phyloP scores from a whole-genome alignment of 64 coral and sea anemone genomes.

The Hydrozoanthus tunicans region DNA sequence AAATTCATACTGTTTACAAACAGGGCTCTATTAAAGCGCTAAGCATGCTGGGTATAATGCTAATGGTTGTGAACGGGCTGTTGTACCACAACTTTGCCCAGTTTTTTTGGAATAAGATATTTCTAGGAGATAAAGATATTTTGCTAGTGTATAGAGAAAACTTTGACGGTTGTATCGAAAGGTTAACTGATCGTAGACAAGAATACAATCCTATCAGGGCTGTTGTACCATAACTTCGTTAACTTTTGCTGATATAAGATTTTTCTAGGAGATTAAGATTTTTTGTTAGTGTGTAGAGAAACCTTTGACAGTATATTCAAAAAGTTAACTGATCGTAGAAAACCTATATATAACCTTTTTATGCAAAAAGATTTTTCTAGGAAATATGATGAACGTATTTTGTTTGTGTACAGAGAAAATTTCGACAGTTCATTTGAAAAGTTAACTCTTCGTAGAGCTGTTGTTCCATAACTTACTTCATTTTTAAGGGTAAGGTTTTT shows the following conservation, averaged over 20 bases:
- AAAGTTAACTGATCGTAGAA: no score
- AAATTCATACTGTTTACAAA: slow-evolving; percentile 41
- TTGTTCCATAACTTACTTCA: slow-evolving; percentile 25
- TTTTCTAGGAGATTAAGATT: no score
- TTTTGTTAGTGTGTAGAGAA: no score
- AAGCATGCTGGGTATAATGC: slow-evolving; percentile 44
- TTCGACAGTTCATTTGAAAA: not conserved
- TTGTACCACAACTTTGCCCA: slow-evolving; percentile 40
- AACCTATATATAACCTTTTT: no score
- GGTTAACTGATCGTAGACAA: no score
- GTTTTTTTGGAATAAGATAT: slow-evolving; percentile 80
- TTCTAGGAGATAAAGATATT: slow-evolving; percentile 62
- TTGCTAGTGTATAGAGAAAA: slow-evolving; percentile 34
- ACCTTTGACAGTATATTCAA: no score
- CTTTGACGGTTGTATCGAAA: not conserved
- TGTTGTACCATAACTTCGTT: slow-evolving; percentile 27
- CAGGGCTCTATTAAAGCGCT: not conserved
- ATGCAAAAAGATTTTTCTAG: slow-evolving; percentile 25
- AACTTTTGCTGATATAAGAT: slow-evolving; percentile 60
- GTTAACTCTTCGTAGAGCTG: not conserved
- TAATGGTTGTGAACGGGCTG: slow-evolving; percentile 45
- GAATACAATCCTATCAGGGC: not conserved
- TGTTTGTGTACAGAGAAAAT: slow-evolving; percentile 24
- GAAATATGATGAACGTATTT: slow-evolving; percentile 26
- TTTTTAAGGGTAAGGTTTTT: slow-evolving; percentile 55